Percentiles rank a stretch among this genome's conserved stretches.
phyloP scores from a whole-genome alignment of 2,797 vertebrate species.

The Gadopsis marmoratus region DNA sequence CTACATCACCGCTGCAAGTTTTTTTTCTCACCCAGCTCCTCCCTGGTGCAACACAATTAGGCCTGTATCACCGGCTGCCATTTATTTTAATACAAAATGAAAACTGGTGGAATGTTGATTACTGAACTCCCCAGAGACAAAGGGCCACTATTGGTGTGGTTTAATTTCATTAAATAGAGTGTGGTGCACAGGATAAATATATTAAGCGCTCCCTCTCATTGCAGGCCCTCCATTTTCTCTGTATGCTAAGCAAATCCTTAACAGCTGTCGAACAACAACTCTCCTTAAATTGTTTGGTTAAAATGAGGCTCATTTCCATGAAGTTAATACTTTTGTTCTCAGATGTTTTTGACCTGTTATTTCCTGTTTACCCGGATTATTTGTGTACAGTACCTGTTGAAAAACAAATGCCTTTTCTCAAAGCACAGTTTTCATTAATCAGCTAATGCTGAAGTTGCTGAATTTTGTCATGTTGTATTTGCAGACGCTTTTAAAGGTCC shows the following conservation, averaged over 20 bases:
- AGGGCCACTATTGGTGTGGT: constrained; percentile 90
- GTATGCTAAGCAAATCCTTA: constrained; percentile 92
- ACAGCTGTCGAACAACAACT: constrained; percentile 47
- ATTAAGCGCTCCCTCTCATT: constrained; percentile 80
- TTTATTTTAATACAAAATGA: constrained; percentile 97
- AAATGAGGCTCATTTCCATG: constrained; percentile 36
- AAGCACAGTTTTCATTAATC: background rate
- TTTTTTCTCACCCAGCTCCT: constrained; percentile 81
- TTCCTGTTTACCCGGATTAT: background rate
- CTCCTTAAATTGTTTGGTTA: constrained; percentile 34
- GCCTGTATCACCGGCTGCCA: constrained; percentile 92
- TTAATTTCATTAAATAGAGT: constrained; percentile 98
- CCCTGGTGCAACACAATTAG: constrained; percentile 92
- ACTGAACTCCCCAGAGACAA: constrained; percentile 88
- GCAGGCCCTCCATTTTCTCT: constrained; percentile 82
- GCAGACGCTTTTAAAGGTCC: background rate
- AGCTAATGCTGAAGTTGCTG: background rate
- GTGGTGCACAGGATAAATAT: constrained; percentile 92
- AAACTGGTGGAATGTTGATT: constrained; percentile 92
- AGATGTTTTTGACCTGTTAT: constrained; percentile 22
- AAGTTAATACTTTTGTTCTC: constrained; percentile 13
- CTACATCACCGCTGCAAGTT: constrained; percentile 91
- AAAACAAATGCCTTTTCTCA: background rate
- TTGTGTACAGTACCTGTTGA: background rate
- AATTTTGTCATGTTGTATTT: background rate